Percentiles rank a stretch among this genome's conserved stretches.
phyloP scores from a whole-genome alignment of 1,140 invertebrate species.

The Acyrthosiphon pisum region DNA sequence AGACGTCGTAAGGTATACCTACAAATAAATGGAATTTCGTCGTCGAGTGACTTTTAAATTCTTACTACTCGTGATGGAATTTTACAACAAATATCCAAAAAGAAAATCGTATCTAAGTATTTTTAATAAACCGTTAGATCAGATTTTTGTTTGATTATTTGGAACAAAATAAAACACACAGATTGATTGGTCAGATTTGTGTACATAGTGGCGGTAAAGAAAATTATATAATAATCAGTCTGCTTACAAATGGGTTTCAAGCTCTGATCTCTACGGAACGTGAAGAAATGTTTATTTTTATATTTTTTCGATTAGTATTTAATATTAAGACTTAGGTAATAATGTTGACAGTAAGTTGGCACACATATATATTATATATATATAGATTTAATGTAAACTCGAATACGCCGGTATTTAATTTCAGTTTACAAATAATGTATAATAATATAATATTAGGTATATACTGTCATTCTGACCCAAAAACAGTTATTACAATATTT shows the following conservation, averaged over 20 bases:
- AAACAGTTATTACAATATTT: not conserved
- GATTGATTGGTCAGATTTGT: not conserved
- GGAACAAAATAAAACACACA: not conserved
- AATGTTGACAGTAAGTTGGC: not conserved
- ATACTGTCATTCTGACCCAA: not conserved
- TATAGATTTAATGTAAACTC: not conserved
- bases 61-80: not conserved
- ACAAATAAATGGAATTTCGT: not conserved
- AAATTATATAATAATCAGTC: not conserved
- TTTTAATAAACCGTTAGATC: not conserved
- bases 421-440: not conserved
- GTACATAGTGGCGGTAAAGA: not conserved
- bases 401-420: not conserved
- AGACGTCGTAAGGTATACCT: not conserved
- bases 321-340: not conserved
- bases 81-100: not conserved
- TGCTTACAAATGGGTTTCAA: not conserved
- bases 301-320: conserved; percentile 4
- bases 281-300: not conserved
- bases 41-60: not conserved
- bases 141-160: not conserved
- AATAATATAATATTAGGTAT: not conserved
- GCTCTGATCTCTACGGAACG: not conserved
- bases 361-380: not conserved
- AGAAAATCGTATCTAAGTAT: not conserved